A percentile compares a stretch with the other conserved stretches of the same genome.
Conservation (phyloP, 1,140 invertebrate genomes). For the Dreissena rostriformis region DNA sequence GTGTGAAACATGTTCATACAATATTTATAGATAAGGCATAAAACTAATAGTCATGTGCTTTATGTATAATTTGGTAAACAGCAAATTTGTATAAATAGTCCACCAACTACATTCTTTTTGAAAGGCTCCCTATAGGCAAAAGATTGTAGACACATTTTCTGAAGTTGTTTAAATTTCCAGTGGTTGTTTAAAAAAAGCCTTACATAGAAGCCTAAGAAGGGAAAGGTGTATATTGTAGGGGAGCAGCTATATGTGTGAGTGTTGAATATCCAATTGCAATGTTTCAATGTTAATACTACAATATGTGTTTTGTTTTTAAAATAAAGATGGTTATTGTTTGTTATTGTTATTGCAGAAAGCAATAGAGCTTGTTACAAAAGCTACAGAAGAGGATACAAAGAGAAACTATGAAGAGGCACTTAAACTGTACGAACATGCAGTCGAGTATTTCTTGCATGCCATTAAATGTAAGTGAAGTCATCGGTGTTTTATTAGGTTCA, state of each 20-base stretch:
- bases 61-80: neutral
- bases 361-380: constrained; percentile 98
- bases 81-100: neutral
- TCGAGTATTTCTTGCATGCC: constrained; percentile 99
- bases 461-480: constrained; percentile 92
- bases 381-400: constrained; percentile 98
- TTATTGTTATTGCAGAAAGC: constrained; percentile 87
- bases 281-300: neutral
- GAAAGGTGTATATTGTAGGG: constrained; percentile 46
- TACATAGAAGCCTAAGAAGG: constrained; percentile 18
- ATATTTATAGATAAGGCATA: neutral
- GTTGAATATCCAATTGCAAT: neutral
- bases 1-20: too few species aligned
- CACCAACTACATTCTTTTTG: neutral
- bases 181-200: neutral
- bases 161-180: neutral
- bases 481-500: too few species aligned
- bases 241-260: constrained; percentile 38
- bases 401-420: constrained; percentile 99
- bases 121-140: neutral
- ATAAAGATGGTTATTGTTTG: neutral
- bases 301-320: neutral
- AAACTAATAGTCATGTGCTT: neutral
- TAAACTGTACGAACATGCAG: constrained; percentile 96
- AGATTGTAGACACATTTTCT: neutral